Evolutionary conservation across 2,113 vertebrate genomes (phyloP), one percentile per base, ranked within the genome.

Genomic region (Sminthopsis crassicaudata): DNA sequence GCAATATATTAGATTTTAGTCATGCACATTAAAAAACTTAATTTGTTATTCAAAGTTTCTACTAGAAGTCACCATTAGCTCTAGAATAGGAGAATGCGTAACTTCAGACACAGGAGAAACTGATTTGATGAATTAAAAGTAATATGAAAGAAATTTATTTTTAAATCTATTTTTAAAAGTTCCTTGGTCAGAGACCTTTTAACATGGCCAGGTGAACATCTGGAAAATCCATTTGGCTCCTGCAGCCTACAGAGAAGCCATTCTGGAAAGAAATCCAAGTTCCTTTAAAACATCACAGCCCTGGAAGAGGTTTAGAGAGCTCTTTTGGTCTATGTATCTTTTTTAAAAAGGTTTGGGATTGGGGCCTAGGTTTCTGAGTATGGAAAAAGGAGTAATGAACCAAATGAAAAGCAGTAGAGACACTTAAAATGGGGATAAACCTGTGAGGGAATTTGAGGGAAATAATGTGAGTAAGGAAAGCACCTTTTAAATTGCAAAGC

Each of bases 221-320:
- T 98, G 97, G 97, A 96, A 92, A 97, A 90, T 0, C 24, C 93
- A 94, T 96, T 89, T 95, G 93, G 42, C 4, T 90, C 53, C 93
- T 25, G 91, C 19, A 91, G 42, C 92, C 93, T 92, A 55, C 76
- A 91, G 53, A 51, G 88, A 92, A 50, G 88, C 50, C 91, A 76
- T 46, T 96, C 96, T 92, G 54, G 0, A 55, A 96, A 95, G 94
- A 97, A 96, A 94, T 93, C 46, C 23, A 27, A 52, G 94, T 97
- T 30, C 94, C 93, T 84, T 46, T 55, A 95, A 88, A 12, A n/a
- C 90, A 96, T 55, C 48, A 22, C 30, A 54, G 90, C 19, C 25
- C 50, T n/a, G 22, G 91, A 6, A 53, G 51, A 27, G 23, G 48
- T 9, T 42, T 53, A 95, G 67, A 19, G 48, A 91, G 67, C 53